These are phyloP conservation scores for Aegotheles bennettii DNA, from an alignment of 2,113 vertebrate species.

Conservation along the genomic window DNA sequence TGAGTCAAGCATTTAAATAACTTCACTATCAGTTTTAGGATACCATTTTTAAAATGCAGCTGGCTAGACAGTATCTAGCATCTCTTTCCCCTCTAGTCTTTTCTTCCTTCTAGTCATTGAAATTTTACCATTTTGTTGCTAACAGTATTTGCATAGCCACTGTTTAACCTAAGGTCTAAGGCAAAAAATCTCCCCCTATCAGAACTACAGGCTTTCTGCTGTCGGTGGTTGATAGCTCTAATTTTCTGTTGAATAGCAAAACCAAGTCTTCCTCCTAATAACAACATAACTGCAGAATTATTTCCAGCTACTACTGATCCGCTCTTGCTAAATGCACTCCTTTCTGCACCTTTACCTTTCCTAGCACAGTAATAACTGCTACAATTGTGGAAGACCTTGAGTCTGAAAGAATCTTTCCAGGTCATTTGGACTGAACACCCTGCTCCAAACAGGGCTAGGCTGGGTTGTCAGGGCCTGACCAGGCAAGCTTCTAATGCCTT, in stretches of 20 bases:
- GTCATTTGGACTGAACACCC: not conserved
- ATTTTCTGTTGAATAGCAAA: not conserved
- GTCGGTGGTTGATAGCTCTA: not conserved
- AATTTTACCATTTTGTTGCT: not conserved
- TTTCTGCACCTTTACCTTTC: not conserved
- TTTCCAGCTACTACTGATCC: not conserved
- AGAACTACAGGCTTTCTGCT: not conserved
- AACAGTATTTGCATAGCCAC: not conserved
- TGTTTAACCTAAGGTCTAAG: not conserved
- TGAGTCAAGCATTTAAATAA: not conserved
- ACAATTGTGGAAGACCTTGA: not conserved
- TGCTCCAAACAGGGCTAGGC: not conserved
- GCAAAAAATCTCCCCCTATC: not conserved
- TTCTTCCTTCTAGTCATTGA: not conserved
- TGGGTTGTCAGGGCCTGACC: not conserved
- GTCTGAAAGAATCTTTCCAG: not conserved
- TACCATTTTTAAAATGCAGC: not conserved
- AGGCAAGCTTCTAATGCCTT: not conserved
- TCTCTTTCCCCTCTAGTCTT: not conserved
- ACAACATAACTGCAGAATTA: not conserved
- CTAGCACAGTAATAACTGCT: not conserved
- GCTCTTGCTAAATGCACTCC: not conserved
- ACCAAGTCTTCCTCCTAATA: not conserved
- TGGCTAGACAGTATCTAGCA: not conserved
- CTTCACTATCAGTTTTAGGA: not conserved